A percentile compares a stretch with the other conserved stretches of the same genome.
Conservation (phyloP, 2,797 vertebrate genomes). For the Aplochiton taeniatus region DNA sequence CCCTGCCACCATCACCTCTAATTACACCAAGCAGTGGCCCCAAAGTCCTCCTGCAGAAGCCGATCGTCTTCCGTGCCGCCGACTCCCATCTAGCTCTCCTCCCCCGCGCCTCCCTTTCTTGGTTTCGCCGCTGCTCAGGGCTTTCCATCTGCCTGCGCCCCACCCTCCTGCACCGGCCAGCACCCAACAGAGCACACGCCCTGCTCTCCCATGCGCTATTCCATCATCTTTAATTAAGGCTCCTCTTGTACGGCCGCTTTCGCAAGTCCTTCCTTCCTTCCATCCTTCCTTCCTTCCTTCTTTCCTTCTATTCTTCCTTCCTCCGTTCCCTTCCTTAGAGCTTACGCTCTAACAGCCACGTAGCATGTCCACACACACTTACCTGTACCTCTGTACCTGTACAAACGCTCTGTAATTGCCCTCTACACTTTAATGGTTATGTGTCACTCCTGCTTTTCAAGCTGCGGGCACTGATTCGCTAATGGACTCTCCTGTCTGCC, state of each 20-base stretch:
- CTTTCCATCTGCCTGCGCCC: slow-evolving; percentile 25
- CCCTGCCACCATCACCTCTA: slow-evolving; percentile 62
- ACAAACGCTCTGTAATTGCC: no score
- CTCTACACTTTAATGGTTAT: slow-evolving; percentile 42
- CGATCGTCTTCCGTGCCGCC: slow-evolving; percentile 53
- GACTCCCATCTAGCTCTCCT: slow-evolving; percentile 22
- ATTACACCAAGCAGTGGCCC: slow-evolving; percentile 49
- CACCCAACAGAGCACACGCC: slow-evolving; percentile 40
- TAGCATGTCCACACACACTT: no score
- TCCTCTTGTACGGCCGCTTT: slow-evolving; percentile 45
- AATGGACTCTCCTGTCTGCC: slow-evolving; percentile 16
- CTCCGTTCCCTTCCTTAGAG: no score
- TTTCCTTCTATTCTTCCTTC: no score
- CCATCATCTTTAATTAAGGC: slow-evolving; percentile 64
- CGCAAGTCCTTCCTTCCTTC: slow-evolving; percentile 17
- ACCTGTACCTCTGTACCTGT: no score
- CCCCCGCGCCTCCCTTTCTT: slow-evolving; percentile 1
- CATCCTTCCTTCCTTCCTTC: slow-evolving; percentile 15
- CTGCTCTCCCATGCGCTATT: slow-evolving; percentile 33
- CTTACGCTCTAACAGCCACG: no score
- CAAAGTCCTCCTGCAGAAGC: slow-evolving; percentile 41
- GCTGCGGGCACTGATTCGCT: slow-evolving; percentile 11
- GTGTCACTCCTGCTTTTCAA: slow-evolving; percentile 36
- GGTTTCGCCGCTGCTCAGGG: slow-evolving; percentile 21
- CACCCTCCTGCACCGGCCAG: slow-evolving; percentile 13